Evolutionary conservation across 1,140 invertebrate genomes (phyloP), one percentile per base, ranked within the genome.

Genomic region (Neotoxoptera formosana): DNA sequence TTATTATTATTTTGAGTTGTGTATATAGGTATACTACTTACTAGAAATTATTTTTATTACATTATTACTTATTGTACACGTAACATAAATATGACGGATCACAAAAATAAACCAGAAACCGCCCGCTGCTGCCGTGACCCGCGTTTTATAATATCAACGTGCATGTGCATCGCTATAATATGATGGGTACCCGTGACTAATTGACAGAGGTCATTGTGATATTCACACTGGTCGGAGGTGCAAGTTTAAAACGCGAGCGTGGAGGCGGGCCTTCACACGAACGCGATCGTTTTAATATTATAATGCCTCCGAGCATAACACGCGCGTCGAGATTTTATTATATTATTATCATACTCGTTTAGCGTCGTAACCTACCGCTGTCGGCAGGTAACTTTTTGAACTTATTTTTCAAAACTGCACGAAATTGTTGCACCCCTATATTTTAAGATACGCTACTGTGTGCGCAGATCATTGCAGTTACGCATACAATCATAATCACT

Each of bases 251-350:
- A 88, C 41, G 30, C 14, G 45, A 14, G 30, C 11, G 14, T n/a
- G 60, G 30, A 76, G 60, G 60, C 30, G 30, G 30, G 4, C 60
- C 60, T 76, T 76, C 60, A 25, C 41, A 23, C 86, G 47, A 34
- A 87, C 86, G 21, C 86, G 30, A 87, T n/a, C 86, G 86, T 87
- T 48, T 87, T 48, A 87, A 87, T n/a, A 53, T 21, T 53, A 53
- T 53, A 48, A 87, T n/a, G n/a, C n/a, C 30, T 14, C 60, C n/a
- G 14, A 30, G n/a, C n/a, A 76, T n/a, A 76, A n/a, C 60, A 76
- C 60, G 11, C 60, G 11, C 30, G 41, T 41, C 4, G 41, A 6
- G 60, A 76, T 76, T 76, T 76, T 53, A 21, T 53, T 53, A 21
- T n/a, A 67, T 67, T 67, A 17, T 76, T 76, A 76, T 76, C n/a